Evolutionary conservation across 2,113 vertebrate species (phyloP), one percentile per base, ranked within the genome.

Genomic region (Chloropsis cyanopogon): DNA sequence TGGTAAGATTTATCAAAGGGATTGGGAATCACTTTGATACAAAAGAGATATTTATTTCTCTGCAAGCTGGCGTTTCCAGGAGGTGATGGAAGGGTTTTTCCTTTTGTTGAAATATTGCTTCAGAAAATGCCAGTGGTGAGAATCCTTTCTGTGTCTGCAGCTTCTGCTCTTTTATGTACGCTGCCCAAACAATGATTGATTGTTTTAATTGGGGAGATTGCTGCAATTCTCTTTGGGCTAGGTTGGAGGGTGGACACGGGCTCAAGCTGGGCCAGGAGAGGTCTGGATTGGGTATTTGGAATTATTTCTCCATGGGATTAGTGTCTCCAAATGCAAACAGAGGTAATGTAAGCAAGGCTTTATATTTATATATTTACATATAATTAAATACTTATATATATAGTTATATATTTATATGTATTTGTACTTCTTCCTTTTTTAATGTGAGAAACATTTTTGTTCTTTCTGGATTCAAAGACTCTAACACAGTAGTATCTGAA

Each of bases 1-100:
- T 24, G 53, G 56, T 84, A 19, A 69, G 76, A 90, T 96, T 93
- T 93, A 96, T 96, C 93, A 95, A 90, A 97, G 79, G 86, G 41
- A 25, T 68, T 68, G 80, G 77, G 82, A 50, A 82, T 69, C 3
- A 1, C 77, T 95, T 93, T 93, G 86, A 86, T 84, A 93, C 66
- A 90, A 95, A 85, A 52, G 87, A 69, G 78, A 80, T 83, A 85
- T 91, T 90, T 95, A 94, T 89, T 93, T 95, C 73, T 78, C 64
- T 81, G 89, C 57, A 15, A 86, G 91, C 50, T 87, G 49, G 42
- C 61, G 52, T 83, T 92, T 87, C 65, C 87, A 81, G 17, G 28
- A 72, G 81, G 61, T 85, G 84, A 52, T 60, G 28, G 23, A 29
- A 65, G 60, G 37, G 5, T 37, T 79, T 84, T 89, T 44, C 37